Evolutionary conservation across 2,888 invertebrate species (phyloP), one percentile per base, ranked within the genome.

Genomic region (Orchestes rusci): DNA sequence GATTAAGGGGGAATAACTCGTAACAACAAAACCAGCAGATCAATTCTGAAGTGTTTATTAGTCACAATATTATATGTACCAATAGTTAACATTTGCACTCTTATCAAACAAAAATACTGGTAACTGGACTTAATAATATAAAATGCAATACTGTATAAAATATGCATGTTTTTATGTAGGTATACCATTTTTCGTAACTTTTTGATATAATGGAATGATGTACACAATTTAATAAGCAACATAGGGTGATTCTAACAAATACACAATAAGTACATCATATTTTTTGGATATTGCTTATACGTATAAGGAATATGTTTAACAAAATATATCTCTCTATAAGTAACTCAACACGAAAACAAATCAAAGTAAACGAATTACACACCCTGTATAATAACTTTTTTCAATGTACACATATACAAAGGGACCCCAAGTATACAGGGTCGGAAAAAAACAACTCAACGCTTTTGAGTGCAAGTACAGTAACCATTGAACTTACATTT

Each of bases 31-130:
- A n/a, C n/a, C n/a, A n/a, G n/a, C n/a, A n/a, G n/a, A 30, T 31
- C 32, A 44, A 57, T 60, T 59, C 56, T 57, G 59, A 60, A 59
- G 59, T 60, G 59, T 60, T 61, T 61, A 61, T 60, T 60, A 60
- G 57, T 60, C 56, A 60, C 59, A 60, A 59, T 59, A 60, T 55
- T 59, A 61, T 57, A 61, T 57, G 56, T 57, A 59, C 52, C 59
- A 61, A 59, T 59, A 61, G 60, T 61, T 59, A 60, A 57, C 59
- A 60, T 57, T 60, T 61, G 60, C 61, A 61, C 61, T 60, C 61
- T 53, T 51, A 47, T 54, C 37, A 54, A 56, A 55, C 51, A 45
- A 50, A 48, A 45, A 43, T 43, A 36, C 33, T 49, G 51, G 37
- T 37, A 48, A 45, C 39, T 40, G 35, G 39, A 43, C 45, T 54